Evolutionary conservation across 2,113 vertebrate genomes (phyloP), one percentile per base, ranked within the genome.

Genomic region (Heloderma charlesbogerti): DNA sequence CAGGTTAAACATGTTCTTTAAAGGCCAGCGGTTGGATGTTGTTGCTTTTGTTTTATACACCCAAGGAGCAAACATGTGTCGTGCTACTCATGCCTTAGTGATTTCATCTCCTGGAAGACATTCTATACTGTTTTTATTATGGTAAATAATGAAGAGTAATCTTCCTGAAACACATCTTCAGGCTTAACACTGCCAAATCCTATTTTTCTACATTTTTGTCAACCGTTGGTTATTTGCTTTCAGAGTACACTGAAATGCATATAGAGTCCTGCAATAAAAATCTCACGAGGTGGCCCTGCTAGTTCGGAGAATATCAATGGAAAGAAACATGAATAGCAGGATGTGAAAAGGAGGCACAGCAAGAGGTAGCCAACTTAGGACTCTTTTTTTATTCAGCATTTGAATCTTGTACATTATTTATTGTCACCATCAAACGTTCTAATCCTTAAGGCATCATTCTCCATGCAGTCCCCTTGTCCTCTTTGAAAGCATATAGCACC

Each of bases 351-450:
- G 85, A 94, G 86, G 83, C 88, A 67, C 89, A 94, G 92, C 80
- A 95, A 95, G 43, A 72, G 89, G 89, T 79, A 90, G 29, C 79
- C 2, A 6, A 89, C 0, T 57, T 66, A 93, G 84, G 40, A 92
- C 57, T 89, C 71, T 87, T 81, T n/a, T 81, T 92, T 45, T 48
- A 91, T 88, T 82, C 87, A 91, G 6, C 80, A 87, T 90, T 93
- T 94, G 86, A 91, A 93, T 94, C 95, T 94, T 92, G 91, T 95
- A 94, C 91, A 95, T 95, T 94, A 97, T 94, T 95, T 95, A 96
- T 93, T 90, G 88, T 75, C 60, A 89, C 75, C 67, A 75, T 89
- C 84, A 94, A 75, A 94, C 92, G 27, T 92, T 96, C 57, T 86
- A 94, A 93, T 93, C 60, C 95, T 94, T 88, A 89, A 93, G 94